Conservation (phyloP, 2,797 vertebrate species). For the Sebastiscus tertius region DNA sequence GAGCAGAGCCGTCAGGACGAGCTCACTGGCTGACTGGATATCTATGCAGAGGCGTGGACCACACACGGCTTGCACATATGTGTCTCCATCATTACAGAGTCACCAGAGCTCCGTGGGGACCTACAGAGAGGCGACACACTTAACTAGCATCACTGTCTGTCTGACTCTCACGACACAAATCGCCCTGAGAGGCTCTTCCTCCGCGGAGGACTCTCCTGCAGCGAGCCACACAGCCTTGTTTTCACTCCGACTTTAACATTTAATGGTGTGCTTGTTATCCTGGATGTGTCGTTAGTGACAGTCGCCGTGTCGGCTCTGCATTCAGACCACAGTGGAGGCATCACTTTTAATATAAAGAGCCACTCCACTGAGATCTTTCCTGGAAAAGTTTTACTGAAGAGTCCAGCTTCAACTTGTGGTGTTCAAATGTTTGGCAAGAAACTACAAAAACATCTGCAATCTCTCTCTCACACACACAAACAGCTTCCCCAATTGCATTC, state of each 20-base stretch:
- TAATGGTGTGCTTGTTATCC: slow-evolving; percentile 65
- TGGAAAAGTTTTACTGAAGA: slow-evolving; percentile 25
- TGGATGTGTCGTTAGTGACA: slow-evolving; percentile 37
- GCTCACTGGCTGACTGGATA: not conserved
- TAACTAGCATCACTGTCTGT: slow-evolving; percentile 50
- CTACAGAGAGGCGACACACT: slow-evolving; percentile 43
- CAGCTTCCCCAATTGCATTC: not conserved
- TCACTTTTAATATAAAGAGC: slow-evolving; percentile 44
- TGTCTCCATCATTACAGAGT: slow-evolving; percentile 37
- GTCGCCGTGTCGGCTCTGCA: slow-evolving; percentile 14
- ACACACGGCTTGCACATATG: not conserved
- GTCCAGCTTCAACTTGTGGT: slow-evolving; percentile 10
- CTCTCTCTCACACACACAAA: not conserved
- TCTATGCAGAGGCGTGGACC: slow-evolving; percentile 18
- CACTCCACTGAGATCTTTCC: slow-evolving; percentile 19
- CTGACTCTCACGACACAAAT: slow-evolving; percentile 8
- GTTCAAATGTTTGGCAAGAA: not conserved
- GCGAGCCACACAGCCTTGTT: slow-evolving; percentile 28
- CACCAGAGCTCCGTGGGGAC: slow-evolving; percentile 12
- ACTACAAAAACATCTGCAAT: slow-evolving; percentile 1
- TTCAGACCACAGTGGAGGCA: slow-evolving; percentile 16
- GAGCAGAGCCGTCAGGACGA: slow-evolving; percentile 25
- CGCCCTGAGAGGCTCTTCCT: slow-evolving; percentile 20
- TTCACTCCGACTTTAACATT: slow-evolving; percentile 50
- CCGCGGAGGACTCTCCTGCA: slow-evolving; percentile 5